Evolutionary conservation across 2,113 vertebrate genomes (phyloP).

Genomic region (Limnothrissa miodon): DNA sequence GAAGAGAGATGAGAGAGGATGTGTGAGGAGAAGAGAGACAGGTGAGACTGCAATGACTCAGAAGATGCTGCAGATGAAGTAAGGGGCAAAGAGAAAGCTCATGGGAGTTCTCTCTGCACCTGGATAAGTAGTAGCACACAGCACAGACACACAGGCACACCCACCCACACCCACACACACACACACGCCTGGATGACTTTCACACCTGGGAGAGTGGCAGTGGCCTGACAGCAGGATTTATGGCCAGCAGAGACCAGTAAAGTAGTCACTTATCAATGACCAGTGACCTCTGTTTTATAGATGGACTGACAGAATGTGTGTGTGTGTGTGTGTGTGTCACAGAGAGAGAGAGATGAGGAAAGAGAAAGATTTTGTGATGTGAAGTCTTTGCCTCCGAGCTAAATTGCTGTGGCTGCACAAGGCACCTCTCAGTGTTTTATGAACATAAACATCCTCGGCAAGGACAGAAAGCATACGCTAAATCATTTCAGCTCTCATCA

Average conservation of each 20-base stretch:
- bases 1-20: neutral
- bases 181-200: constrained; percentile 20
- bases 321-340: neutral
- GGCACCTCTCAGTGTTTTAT: neutral
- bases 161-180: too few species aligned
- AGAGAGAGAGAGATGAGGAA: neutral
- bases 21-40: neutral
- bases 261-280: constrained; percentile 18
- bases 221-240: constrained; percentile 26
- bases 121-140: neutral
- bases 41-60: neutral
- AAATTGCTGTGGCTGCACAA: neutral
- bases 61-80: neutral
- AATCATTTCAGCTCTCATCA: constrained; percentile 2
- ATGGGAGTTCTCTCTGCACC: neutral
- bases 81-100: neutral
- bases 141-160: too few species aligned
- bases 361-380: neutral
- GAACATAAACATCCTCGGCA: neutral
- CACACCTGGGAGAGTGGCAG: constrained; percentile 30
- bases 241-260: constrained; percentile 16
- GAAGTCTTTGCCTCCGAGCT: neutral
- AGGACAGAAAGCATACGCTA: neutral
- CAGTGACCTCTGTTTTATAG: constrained; percentile 20
- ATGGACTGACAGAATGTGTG: constrained; percentile 12